A percentile compares a stretch with the other conserved stretches of the same genome.
These are phyloP conservation scores for Epinephelus fuscoguttatus DNA, from an alignment of 2,113 vertebrate genomes.

Conservation along the genomic window DNA sequence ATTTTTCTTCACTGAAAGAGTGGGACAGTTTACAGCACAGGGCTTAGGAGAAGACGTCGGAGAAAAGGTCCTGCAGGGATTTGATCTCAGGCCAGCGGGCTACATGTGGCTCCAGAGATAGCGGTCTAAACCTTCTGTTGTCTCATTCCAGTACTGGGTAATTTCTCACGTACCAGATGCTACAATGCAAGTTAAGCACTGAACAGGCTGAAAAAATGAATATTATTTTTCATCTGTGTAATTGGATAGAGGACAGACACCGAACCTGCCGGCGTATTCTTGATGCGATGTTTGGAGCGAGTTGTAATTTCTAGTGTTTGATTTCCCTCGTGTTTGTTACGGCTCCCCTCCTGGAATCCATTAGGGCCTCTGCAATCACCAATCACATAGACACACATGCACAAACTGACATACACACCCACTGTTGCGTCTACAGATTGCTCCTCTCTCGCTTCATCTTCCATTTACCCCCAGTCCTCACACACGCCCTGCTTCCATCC, in stretches of 20 bases:
- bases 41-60: slow-evolving; percentile 8
- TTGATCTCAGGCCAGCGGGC: slow-evolving; percentile 46
- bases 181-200: slow-evolving; percentile 15
- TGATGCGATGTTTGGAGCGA: slow-evolving; percentile 18
- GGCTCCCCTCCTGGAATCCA: slow-evolving; percentile 49
- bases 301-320: slow-evolving; percentile 62
- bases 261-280: slow-evolving; percentile 32
- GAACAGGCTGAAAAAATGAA: slow-evolving; percentile 17
- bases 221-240: slow-evolving; percentile 42
- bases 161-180: slow-evolving; percentile 27
- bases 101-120: slow-evolving; percentile 47
- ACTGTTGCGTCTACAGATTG: slow-evolving; percentile 24
- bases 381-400: not conserved
- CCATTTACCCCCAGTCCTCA: slow-evolving; percentile 6
- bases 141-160: not conserved
- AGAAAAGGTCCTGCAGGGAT: slow-evolving; percentile 27
- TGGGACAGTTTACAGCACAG: slow-evolving; percentile 11
- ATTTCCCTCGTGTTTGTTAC: slow-evolving; percentile 68
- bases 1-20: slow-evolving; percentile 13
- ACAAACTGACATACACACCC: not conserved
- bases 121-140: slow-evolving; percentile 15
- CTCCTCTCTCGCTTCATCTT: slow-evolving; percentile 8
- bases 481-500: not conserved
- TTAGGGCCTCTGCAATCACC: slow-evolving; percentile 47
- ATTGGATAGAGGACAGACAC: slow-evolving; percentile 31